phyloP scores from a whole-genome alignment of 2,113 vertebrate genomes.

The Hipposideros armiger region DNA sequence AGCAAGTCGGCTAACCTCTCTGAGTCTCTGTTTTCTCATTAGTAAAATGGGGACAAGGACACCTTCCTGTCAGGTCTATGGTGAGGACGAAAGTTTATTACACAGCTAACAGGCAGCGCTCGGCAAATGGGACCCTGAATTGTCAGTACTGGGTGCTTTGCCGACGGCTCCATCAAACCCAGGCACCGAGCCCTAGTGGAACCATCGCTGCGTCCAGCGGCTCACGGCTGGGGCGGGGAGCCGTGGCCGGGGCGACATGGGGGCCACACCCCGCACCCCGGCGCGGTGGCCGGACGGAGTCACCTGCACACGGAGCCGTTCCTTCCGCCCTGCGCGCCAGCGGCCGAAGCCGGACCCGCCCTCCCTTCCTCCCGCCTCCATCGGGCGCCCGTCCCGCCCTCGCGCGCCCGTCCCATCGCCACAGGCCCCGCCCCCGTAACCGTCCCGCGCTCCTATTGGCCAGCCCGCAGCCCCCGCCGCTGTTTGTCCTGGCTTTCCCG shows the following conservation, averaged over 20 bases:
- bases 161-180: neutral
- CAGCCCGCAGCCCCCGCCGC: neutral
- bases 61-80: neutral
- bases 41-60: slow-evolving; percentile 20
- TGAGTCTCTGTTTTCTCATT: neutral
- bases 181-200: neutral
- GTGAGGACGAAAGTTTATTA: neutral
- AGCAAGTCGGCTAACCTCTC: neutral
- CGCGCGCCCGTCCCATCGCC: neutral
- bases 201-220: neutral
- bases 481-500: slow-evolving; percentile 61
- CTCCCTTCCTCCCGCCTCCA: too few species aligned
- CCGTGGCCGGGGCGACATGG: rapidly evolving
- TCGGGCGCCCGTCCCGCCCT: neutral
- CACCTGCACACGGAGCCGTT: slow-evolving; percentile 56
- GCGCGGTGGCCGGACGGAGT: neutral
- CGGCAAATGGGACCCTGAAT: neutral
- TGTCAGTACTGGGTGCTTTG: neutral
- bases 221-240: neutral
- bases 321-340: slow-evolving; percentile 44
- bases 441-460: neutral
- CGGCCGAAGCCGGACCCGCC: neutral
- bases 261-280: neutral
- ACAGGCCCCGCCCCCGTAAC: neutral
- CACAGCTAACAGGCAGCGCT: neutral